phyloP scores from a whole-genome alignment of 2,797 vertebrate species.

The Danio tinwini region DNA sequence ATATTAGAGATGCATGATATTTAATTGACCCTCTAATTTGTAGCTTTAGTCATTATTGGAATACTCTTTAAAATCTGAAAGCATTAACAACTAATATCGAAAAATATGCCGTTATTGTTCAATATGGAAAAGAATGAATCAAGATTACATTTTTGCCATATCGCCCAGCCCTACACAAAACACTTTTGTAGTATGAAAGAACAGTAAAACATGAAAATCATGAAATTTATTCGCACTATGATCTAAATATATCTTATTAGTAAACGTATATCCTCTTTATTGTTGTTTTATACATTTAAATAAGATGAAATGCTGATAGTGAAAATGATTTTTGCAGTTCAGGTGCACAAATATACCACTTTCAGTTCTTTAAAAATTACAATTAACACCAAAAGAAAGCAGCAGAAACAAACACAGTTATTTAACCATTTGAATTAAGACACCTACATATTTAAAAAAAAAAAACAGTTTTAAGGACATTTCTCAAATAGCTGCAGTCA shows the following conservation, averaged over 20 bases:
- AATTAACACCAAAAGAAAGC: constrained; percentile 5
- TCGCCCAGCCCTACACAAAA: no score
- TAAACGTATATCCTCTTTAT: not conserved
- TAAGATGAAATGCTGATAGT: not conserved
- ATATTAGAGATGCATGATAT: no score
- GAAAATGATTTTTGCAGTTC: not conserved
- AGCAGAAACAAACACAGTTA: constrained; percentile 27
- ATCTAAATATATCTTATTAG: not conserved
- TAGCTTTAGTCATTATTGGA: no score
- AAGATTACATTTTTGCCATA: no score
- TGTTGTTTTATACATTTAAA: not conserved
- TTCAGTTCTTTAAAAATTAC: not conserved
- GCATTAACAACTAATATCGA: no score
- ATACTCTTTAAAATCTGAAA: no score
- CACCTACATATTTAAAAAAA: constrained; percentile 33
- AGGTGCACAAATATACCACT: not conserved
- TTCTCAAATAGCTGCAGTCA: constrained; percentile 63
- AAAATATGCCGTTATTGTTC: no score
- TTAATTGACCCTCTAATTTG: no score
- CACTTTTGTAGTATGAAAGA: no score
- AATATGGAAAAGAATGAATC: no score
- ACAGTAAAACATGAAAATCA: no score
- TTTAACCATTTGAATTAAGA: constrained; percentile 38
- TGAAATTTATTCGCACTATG: no score
- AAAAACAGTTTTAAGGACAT: constrained; percentile 52